These are phyloP conservation scores for Oryzaephilus surinamensis DNA, from an alignment of 1,140 invertebrate species.

Conservation along the genomic window DNA sequence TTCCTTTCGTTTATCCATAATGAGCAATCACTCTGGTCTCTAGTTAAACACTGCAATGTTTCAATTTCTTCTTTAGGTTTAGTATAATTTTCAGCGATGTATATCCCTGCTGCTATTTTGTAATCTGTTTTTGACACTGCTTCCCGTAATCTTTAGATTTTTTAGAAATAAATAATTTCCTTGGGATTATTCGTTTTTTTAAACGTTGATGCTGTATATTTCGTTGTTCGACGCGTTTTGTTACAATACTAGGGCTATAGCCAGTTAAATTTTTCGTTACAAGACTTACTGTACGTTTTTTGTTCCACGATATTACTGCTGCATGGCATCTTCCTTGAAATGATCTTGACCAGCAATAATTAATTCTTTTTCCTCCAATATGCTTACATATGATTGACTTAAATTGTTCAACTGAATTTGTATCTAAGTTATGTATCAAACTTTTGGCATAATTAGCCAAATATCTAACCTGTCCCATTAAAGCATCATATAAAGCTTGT, in stretches of 20 bases:
- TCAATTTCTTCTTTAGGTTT: neutral
- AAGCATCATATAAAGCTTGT: no score
- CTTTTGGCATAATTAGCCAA: no score
- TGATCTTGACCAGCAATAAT: neutral
- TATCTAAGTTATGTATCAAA: no score
- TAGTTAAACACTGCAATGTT: conserved; percentile 1
- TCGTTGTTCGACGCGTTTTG: neutral
- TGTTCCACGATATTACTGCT: neutral
- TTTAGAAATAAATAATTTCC: neutral
- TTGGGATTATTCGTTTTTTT: no score
- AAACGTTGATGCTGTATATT: neutral
- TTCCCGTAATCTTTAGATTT: neutral
- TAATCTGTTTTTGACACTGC: neutral
- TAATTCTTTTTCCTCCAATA: conserved; percentile 1
- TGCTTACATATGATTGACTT: conserved; percentile 1
- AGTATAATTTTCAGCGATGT: neutral
- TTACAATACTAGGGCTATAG: neutral
- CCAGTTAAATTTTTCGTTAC: neutral
- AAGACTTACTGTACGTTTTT: neutral
- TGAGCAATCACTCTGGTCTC: no score
- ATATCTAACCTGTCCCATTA: no score
- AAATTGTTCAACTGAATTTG: conserved; percentile 2
- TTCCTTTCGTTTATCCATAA: no score
- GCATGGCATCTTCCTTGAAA: neutral
- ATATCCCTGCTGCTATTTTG: neutral